phyloP scores from a whole-genome alignment of 2,113 vertebrate species.

The Myocastor coypus region DNA sequence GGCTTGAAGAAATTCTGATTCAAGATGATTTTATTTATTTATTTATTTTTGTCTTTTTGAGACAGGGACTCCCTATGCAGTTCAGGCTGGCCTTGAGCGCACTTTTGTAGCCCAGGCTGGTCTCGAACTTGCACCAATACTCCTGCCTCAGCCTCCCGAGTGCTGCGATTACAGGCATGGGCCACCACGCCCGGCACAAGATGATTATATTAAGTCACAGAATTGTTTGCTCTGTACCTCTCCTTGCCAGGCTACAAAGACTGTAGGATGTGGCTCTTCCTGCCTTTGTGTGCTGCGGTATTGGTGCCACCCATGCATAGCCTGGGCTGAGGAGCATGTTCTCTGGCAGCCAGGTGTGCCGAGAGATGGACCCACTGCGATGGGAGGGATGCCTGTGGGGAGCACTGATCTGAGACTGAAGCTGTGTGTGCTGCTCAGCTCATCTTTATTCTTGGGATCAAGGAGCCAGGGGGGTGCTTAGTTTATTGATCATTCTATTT shows the following conservation, averaged over 20 bases:
- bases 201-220: slow-evolving; percentile 6
- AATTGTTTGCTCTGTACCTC: slow-evolving; percentile 28
- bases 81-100: too few species aligned
- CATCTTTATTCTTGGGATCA: background rate
- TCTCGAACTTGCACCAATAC: too few species aligned
- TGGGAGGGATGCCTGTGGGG: background rate
- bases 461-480: background rate
- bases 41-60: too few species aligned
- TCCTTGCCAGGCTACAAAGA: background rate
- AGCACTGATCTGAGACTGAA: background rate
- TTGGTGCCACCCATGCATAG: background rate
- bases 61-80: too few species aligned
- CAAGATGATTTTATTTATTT: slow-evolving; percentile 27
- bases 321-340: background rate
- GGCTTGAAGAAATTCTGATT: slow-evolving; percentile 54
- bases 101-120: too few species aligned
- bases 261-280: background rate
- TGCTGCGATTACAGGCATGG: too few species aligned
- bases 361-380: background rate
- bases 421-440: background rate
- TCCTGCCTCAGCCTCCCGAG: too few species aligned
- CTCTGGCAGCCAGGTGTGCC: background rate
- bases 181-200: too few species aligned
- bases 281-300: background rate
- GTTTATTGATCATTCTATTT: background rate